Conservation (phyloP, 2,797 vertebrate genomes). For the Epinephelus coioides region DNA sequence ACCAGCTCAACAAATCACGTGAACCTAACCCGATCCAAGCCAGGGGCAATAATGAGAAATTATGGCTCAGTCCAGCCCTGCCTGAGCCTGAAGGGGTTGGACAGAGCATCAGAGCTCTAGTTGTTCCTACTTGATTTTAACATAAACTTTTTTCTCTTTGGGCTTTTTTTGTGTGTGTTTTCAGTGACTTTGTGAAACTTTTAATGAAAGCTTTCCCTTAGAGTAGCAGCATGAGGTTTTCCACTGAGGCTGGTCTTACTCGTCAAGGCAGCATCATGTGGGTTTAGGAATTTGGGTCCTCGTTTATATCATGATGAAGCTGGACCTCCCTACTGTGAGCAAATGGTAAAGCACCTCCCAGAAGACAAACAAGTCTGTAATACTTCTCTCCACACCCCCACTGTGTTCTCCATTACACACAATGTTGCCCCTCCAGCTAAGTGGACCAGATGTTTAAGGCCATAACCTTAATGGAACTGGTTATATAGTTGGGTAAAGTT, state of each 20-base stretch:
- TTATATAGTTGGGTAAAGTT: slow-evolving; percentile 30
- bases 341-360: slow-evolving; percentile 34
- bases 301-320: slow-evolving; percentile 3
- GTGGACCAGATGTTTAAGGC: slow-evolving; percentile 37
- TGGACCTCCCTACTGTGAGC: slow-evolving; percentile 32
- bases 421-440: slow-evolving; percentile 35
- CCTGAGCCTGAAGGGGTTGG: too few relatives aligned
- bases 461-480: slow-evolving; percentile 34
- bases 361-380: neutral
- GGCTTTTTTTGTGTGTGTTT: too few relatives aligned
- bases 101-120: too few relatives aligned
- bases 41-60: too few relatives aligned
- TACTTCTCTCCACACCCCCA: slow-evolving; percentile 15
- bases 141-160: neutral
- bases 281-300: slow-evolving; percentile 11
- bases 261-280: neutral
- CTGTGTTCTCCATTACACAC: slow-evolving; percentile 38
- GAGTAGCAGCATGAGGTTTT: slow-evolving; percentile 13
- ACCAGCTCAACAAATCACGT: too few relatives aligned
- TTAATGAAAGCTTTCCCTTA: neutral
- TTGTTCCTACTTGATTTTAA: neutral
- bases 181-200: neutral
- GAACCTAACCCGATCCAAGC: too few relatives aligned
- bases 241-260: neutral
- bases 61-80: too few relatives aligned